Percentiles rank a stretch among this genome's conserved stretches.
phyloP scores from a whole-genome alignment of 1,140 invertebrate genomes.

The Mycetomoellerius zeteki region DNA sequence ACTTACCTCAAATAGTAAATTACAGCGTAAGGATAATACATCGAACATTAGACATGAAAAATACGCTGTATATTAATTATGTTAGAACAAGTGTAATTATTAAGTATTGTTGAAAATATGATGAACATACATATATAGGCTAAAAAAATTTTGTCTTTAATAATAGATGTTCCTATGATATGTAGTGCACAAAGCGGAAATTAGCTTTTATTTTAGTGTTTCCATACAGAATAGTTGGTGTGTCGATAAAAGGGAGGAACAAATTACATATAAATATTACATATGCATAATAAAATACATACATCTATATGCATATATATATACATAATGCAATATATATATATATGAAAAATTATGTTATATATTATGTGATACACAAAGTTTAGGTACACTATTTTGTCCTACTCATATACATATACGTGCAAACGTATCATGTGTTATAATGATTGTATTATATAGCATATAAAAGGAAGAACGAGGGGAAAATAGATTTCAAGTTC shows the following conservation, averaged over 20 bases:
- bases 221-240: slow-evolving; percentile 38
- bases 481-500: slow-evolving; percentile 50
- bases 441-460: slow-evolving; percentile 58
- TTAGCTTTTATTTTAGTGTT: slow-evolving; percentile 64
- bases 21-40: slow-evolving; percentile 65
- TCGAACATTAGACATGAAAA: slow-evolving; percentile 69
- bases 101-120: slow-evolving; percentile 56
- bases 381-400: slow-evolving; percentile 61
- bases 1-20: slow-evolving; percentile 60
- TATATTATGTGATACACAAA: slow-evolving; percentile 63
- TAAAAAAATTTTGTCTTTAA: slow-evolving; percentile 57
- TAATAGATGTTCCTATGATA: slow-evolving; percentile 64
- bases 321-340: slow-evolving; percentile 23
- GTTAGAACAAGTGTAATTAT: slow-evolving; percentile 57
- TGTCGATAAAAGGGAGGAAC: slow-evolving; percentile 41
- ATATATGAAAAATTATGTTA: slow-evolving; percentile 57
- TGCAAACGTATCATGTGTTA: slow-evolving; percentile 57
- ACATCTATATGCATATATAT: slow-evolving; percentile 25
- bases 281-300: slow-evolving; percentile 44
- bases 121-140: slow-evolving; percentile 36
- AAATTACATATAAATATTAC: slow-evolving; percentile 64
- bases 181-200: slow-evolving; percentile 49
- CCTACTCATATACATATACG: slow-evolving; percentile 55
- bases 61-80: slow-evolving; percentile 51
- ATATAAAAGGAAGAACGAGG: slow-evolving; percentile 38